A percentile compares a stretch with the other conserved stretches of the same genome.
These are phyloP conservation scores for Eurois occulta DNA, from an alignment of 2,888 invertebrate genomes.

Conservation along the genomic window DNA sequence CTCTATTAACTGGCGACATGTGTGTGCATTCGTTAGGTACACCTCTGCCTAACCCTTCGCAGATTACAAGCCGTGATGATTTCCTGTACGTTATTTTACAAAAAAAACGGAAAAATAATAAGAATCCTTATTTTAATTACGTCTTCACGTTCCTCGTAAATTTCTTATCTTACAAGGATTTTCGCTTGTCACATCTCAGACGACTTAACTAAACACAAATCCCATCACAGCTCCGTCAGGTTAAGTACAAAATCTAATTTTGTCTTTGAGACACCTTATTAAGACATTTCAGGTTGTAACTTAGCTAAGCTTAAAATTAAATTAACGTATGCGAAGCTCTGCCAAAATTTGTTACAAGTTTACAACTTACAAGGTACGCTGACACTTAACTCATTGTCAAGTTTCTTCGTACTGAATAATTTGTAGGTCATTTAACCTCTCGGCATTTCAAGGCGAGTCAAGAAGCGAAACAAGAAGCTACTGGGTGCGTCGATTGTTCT, in stretches of 20 bases:
- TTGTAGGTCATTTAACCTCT: background rate
- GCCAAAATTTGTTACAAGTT: background rate
- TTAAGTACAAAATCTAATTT: conserved; percentile 21
- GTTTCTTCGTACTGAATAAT: background rate
- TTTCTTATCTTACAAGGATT: background rate
- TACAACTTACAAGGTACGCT: background rate
- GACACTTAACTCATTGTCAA: background rate
- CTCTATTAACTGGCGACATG: too few species aligned
- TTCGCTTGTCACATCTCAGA: background rate
- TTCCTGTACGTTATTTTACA: background rate
- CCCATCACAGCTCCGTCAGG: background rate
- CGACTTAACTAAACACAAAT: background rate
- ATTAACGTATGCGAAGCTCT: background rate
- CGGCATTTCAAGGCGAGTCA: background rate
- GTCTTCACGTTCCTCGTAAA: background rate
- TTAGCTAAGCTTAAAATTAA: conserved; percentile 15
- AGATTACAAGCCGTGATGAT: too few species aligned
- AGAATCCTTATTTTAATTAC: background rate
- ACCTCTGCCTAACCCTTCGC: too few species aligned
- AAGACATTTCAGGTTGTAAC: conserved; percentile 10
- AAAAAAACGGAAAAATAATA: background rate
- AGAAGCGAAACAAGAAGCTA: background rate
- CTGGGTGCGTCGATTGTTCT: background rate
- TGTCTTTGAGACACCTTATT: background rate
- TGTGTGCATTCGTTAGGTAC: too few species aligned